Conservation (phyloP, 2,888 invertebrate species). For the Malthinus flaveolus region DNA sequence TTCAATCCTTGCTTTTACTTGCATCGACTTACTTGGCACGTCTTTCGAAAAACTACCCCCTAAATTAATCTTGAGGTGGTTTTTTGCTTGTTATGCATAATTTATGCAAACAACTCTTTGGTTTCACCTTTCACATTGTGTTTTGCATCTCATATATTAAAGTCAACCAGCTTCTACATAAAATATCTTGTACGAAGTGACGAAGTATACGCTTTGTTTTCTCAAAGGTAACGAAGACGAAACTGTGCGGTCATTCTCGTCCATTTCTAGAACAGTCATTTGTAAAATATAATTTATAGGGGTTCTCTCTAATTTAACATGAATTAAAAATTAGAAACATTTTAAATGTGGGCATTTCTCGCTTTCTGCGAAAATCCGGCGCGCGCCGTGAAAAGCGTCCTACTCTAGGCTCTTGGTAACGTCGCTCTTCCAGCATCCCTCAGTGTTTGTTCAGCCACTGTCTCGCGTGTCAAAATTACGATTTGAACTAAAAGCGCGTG, state of each 20-base stretch:
- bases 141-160: too few relatives aligned
- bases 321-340: slow-evolving; percentile 10
- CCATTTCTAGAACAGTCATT: background rate
- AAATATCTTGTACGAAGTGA: too few relatives aligned
- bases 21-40: too few relatives aligned
- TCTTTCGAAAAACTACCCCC: too few relatives aligned
- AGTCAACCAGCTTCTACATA: too few relatives aligned
- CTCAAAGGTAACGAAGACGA: background rate
- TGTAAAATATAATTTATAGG: background rate
- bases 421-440: slow-evolving; percentile 31
- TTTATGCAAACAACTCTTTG: too few relatives aligned
- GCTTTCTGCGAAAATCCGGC: slow-evolving; percentile 16
- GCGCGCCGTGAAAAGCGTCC: slow-evolving; percentile 28
- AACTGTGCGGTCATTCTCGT: background rate
- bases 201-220: too few relatives aligned
- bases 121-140: too few relatives aligned
- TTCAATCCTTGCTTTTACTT: too few relatives aligned
- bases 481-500: slow-evolving; percentile 14
- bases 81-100: too few relatives aligned
- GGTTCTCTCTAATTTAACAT: background rate
- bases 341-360: slow-evolving; percentile 12
- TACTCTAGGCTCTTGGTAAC: slow-evolving; percentile 16
- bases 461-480: slow-evolving; percentile 13
- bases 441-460: slow-evolving; percentile 31
- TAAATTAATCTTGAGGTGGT: too few relatives aligned